Base-by-base conservation (phyloP, 64 coral and sea anemone genomes). In the Pachyseris speciosa region DNA sequence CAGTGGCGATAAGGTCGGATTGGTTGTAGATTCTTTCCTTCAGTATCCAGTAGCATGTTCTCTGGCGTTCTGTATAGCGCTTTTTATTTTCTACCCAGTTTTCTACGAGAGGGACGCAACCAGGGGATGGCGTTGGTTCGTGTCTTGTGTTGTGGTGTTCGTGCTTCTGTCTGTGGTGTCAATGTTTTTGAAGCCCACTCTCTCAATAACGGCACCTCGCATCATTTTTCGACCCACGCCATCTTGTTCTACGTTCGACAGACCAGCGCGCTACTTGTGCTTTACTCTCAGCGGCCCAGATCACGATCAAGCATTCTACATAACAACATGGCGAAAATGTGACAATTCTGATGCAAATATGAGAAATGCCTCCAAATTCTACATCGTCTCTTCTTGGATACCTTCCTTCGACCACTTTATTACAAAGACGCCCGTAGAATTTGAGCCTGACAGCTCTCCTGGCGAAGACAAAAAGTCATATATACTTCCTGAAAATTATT, bases 381-480 rank as follows among this genome's bases (percentile, higher is more conserved):
- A 90, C 60, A 65, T 90, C 26, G 47, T 90, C 42, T 90, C 87
- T 15, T 90, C 87, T 30, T 90, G 87, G 87, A 90, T 90, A 27
- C 72, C 87, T 17, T 90, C 87, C 6, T 78, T 78, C 16, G 87
- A 90, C 32, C 87, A 90, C 59, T 90, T 90, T 69, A 42, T 78
- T 43, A 90, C 87, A 24, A 78, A 27, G 13, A 42, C 16, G 37
- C 20, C 19, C 45, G 87, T 90, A 47, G 17, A 66, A 19, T 90
- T 90, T 67, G 51, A 90, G 66, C 87, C 87, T 30, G 74, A 90
- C 5, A 25, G 32, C 27, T 49, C 64, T 20, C 83, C 61, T 48
- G 64, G 83, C 26, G 83, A 86, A 15, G 38, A 67, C 22, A 78
- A 78, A 43, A 47, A 26, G 37, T 38, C 74, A 20, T 90, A 67